These are phyloP conservation scores for Poecilia velifera DNA, from an alignment of 2,797 vertebrate genomes.

Conservation along the genomic window DNA sequence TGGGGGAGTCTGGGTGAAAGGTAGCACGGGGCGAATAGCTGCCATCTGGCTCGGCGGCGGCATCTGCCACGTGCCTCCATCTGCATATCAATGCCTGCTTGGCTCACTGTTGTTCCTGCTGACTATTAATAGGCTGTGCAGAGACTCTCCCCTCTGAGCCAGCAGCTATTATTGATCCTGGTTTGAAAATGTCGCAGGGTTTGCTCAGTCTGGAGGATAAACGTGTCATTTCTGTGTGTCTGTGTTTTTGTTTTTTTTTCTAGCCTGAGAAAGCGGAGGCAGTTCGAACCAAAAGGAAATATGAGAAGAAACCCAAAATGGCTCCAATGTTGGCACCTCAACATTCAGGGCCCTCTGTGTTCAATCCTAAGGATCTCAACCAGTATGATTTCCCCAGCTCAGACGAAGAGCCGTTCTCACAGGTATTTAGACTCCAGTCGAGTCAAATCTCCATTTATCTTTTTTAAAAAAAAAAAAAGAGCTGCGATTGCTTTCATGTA, in stretches of 20 bases:
- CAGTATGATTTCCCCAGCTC: conserved; percentile 99
- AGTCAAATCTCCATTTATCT: not conserved
- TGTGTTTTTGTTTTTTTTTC: conserved; percentile 1
- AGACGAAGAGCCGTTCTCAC: conserved; percentile 94
- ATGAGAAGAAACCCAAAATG: conserved; percentile 98
- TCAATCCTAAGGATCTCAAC: conserved; percentile 98
- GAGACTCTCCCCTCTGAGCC: conserved; percentile 22
- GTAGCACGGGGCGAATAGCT: conserved; percentile 27
- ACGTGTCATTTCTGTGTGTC: conserved; percentile 12
- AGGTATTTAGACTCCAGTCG: conserved; percentile 77
- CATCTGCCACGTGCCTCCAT: conserved; percentile 77
- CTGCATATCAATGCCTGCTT: conserved; percentile 76
- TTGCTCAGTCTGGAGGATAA: conserved; percentile 23
- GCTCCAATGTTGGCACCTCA: conserved; percentile 83
- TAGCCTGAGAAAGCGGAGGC: conserved; percentile 95
- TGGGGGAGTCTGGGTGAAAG: conserved; percentile 55
- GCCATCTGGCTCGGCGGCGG: conserved; percentile 70
- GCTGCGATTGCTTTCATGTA: not conserved
- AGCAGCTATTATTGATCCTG: not conserved
- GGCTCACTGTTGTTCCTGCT: conserved; percentile 47
- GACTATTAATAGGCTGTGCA: conserved; percentile 8
- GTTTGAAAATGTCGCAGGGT: conserved; percentile 21
- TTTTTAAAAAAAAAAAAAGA: not conserved
- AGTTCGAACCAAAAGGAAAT: conserved; percentile 95
- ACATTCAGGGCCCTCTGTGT: conserved; percentile 90